Base-by-base conservation (phyloP, 2,113 vertebrate species). In the Sturnira hondurensis region DNA sequence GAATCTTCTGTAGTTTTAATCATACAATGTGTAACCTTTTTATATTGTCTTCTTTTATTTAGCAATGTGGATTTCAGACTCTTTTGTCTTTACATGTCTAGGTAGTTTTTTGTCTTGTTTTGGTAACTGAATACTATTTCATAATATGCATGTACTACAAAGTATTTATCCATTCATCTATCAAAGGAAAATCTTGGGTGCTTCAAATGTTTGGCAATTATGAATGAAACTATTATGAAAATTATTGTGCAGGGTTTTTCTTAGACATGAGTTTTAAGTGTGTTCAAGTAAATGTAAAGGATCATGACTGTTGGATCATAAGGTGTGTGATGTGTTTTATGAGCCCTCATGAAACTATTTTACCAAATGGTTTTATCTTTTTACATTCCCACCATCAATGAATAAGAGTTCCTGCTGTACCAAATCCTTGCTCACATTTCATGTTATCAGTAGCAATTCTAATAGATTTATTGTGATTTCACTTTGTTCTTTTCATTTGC, bases 381-480 rank as follows among this genome's bases (percentile, higher is more conserved):
- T 24, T 26, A 58, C 56, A 63, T 63, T 63, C 12, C 28, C 12
- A 63, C 28, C 61, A 63, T 1, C 12, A 54, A 33, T 61, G 2
- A 31, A 20, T 41, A 67, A 16, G 2, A 26, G 3, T 83, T 83
- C 10, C 38, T 87, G 7, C 31, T 43, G 19, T 22, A 50, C 15
- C 26, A 84, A n/a, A 68, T 84, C 8, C 7, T 80, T n/a, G 7
- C 17, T 7, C 63, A 10, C 14, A 85, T 80, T 56, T 76, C 6
- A 0, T 5, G 1, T 33, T 73, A 8, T 19, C 14, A 17, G 0
- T 38, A 47, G 2, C 2, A 31, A 78, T 38, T 73, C 4, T 17
- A 31, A 81, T 22, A 54, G 7, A 2, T 47, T 65, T 80, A 36
- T 14, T 71, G 12, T 20, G 33, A 22, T 38, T 43, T 73, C 11